Evolutionary conservation across 2,888 invertebrate genomes (phyloP), one percentile per base, ranked within the genome.

Genomic region (Drosophila macrospina): DNA sequence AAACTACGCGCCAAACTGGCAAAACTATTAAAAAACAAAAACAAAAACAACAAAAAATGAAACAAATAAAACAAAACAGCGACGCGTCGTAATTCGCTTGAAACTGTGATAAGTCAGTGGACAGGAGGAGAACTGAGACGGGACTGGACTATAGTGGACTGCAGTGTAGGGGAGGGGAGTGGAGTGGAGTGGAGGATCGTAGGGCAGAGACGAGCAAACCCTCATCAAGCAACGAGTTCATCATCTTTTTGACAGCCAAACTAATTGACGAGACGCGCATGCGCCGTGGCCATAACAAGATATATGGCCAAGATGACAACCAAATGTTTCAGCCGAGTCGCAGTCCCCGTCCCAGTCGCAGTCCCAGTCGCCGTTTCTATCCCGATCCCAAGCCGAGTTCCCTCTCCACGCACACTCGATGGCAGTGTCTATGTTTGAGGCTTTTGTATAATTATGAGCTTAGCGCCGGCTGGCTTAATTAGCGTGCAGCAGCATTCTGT

Each of bases 201-300:
- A 60, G 73, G 51, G 52, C 76, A 44, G 71, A 36, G 71, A 61
- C 42, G 66, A 42, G 54, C 45, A 64, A 83, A 90, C 90, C 90
- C 90, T 90, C 90, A 90, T 90, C 90, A 90, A 90, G 85, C 87
- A 86, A 87, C 86, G 74, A 86, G 88, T 88, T 89, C 89, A 88
- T 89, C 90, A 89, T 89, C 90, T 89, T 90, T 90, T 78, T 90
- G 90, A 91, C 90, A 91, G 90, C 89, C 88, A 89, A 86, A 82
- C 91, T 90, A 91, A 90, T 90, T 90, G 90, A 90, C 87, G 82
- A 89, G 89, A 90, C 86, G 88, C 82, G 79, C 84, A 72, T 78
- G 84, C 75, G 78, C 73, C 88, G 75, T 63, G 83, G 74, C 88
- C 67, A 83, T 80, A 86, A 83, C 84, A 86, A 84, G 84, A 80